Evolutionary conservation across 1,140 invertebrate species (phyloP), one percentile per base, ranked within the genome.

Genomic region (Danaus plexippus): DNA sequence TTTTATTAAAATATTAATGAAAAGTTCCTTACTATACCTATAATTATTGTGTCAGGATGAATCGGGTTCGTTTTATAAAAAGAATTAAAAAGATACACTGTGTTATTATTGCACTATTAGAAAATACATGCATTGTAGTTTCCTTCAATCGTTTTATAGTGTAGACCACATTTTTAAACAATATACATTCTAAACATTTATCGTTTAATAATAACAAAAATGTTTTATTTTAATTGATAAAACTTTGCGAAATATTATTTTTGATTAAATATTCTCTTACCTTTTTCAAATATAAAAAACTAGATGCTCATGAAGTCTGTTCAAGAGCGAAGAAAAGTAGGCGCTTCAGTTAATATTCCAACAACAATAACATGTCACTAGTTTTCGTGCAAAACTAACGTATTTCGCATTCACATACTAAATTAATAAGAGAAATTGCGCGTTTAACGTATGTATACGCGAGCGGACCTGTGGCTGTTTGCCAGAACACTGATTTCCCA

Each of bases 341-440:
- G 58, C 52, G 65, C 65, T 58, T 52, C 57, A 68, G 67, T 84
- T 69, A 82, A 66, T 64, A 55, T 59, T 59, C 68, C 66, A 73
- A 75, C 70, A 77, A 64, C 70, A 77, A 64, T 69, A 72, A 75
- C 81, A 86, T 83, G 81, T 86, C 83, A 85, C 83, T 80, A 66
- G 65, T 78, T 77, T 82, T 79, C 73, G 73, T 77, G 69, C 59
- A 72, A 66, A 70, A 72, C 69, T 71, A 77, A 75, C 67, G 75
- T 77, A 68, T 69, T 67, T 75, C 71, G 75, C 73, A 84, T 82
- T 82, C 80, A 82, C 83, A 85, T 85, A 80, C 73, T 86, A 84
- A 78, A 76, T 75, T 75, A 72, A 66, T 70, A 71, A 79, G 77
- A 80, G 80, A 82, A 85, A 80, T 71, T 75, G 71, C 71, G 69